These are phyloP conservation scores for Andrena cerasifolii DNA, from an alignment of 1,140 invertebrate species.

Conservation along the genomic window DNA sequence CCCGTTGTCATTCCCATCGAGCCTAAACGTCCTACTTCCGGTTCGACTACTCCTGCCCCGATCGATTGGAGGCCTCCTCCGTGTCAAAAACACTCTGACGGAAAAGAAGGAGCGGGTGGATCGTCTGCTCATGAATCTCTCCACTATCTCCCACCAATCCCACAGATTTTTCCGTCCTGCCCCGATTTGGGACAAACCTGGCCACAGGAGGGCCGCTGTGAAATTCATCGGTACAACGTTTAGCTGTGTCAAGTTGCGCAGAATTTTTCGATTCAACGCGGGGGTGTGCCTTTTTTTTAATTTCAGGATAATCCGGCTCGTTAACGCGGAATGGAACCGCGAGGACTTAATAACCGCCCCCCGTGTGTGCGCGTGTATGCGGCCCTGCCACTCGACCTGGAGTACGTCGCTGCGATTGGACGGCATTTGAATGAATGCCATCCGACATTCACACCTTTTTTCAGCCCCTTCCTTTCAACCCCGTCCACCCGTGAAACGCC, in stretches of 20 bases:
- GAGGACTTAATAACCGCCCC: constrained; percentile 38
- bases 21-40: constrained; percentile 62
- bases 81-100: constrained; percentile 62
- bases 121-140: constrained; percentile 52
- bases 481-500: constrained; percentile 28
- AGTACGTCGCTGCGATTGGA: constrained; percentile 57
- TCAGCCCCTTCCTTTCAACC: constrained; percentile 49
- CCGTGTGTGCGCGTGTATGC: not conserved
- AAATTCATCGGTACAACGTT: too few species aligned
- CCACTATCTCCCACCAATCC: not conserved
- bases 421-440: constrained; percentile 67
- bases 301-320: constrained; percentile 14
- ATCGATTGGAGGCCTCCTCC: constrained; percentile 55
- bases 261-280: not conserved
- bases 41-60: constrained; percentile 51
- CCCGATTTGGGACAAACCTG: too few species aligned
- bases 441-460: constrained; percentile 66
- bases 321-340: not conserved
- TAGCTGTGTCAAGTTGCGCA: too few species aligned
- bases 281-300: not conserved
- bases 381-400: constrained; percentile 45
- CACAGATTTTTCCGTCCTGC: not conserved
- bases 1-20: constrained; percentile 46
- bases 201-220: too few species aligned
- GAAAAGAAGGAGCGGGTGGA: constrained; percentile 49